These are phyloP conservation scores for Sebastiscus albofasciatus DNA, from an alignment of 2,797 vertebrate species.

Conservation along the genomic window DNA sequence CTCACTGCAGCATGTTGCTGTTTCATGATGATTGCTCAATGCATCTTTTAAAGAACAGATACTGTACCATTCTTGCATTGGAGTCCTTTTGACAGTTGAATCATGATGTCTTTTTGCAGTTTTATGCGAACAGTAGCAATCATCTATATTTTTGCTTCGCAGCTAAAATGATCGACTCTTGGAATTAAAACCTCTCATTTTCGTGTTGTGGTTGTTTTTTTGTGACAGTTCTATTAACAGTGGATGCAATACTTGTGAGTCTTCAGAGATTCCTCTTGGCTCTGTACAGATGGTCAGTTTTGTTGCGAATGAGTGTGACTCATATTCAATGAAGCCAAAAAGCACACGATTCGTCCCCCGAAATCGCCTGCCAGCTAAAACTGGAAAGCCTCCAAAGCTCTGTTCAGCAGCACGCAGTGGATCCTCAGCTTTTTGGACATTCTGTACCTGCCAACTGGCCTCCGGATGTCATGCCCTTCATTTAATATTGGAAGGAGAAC, in stretches of 20 bases:
- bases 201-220: neutral
- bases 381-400: constrained; percentile 49
- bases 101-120: neutral
- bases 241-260: neutral
- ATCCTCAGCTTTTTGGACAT: constrained; percentile 37
- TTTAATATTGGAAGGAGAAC: constrained; percentile 17
- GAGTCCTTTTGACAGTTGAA: constrained; percentile 3
- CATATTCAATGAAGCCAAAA: constrained; percentile 45
- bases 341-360: constrained; percentile 17
- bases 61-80: no score
- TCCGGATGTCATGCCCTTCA: constrained; percentile 35
- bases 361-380: constrained; percentile 32
- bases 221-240: constrained; percentile 22
- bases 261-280: constrained; percentile 6
- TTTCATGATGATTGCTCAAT: neutral
- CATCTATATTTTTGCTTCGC: constrained; percentile 17
- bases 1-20: neutral
- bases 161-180: neutral
- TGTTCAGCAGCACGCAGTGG: neutral
- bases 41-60: neutral
- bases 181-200: constrained; percentile 34
- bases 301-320: constrained; percentile 50
- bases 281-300: constrained; percentile 50
- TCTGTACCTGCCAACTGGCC: constrained; percentile 51
- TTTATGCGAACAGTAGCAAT: constrained; percentile 3